Conservation (phyloP, 2,113 vertebrate species). For the Perca flavescens region DNA sequence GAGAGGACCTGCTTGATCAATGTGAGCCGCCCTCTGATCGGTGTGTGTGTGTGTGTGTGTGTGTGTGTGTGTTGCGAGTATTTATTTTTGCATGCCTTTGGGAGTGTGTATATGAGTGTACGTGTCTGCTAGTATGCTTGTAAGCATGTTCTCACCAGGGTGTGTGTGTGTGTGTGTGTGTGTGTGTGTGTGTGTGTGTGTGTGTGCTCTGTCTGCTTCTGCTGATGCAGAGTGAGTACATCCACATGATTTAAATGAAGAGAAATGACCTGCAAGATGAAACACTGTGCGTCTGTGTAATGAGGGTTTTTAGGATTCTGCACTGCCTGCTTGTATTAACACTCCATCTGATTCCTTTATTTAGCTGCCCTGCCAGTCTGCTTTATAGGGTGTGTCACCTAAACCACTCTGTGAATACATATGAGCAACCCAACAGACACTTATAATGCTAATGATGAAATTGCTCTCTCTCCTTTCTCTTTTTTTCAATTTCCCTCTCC, state of each 20-base stretch:
- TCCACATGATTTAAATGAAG: conserved; percentile 87
- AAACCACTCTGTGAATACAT: conserved; percentile 61
- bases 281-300: conserved; percentile 69
- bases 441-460: conserved; percentile 69
- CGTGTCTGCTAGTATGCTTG: not conserved
- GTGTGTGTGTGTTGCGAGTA: conserved; percentile 12
- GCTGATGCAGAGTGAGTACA: conserved; percentile 65
- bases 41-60: conserved; percentile 38
- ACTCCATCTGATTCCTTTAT: conserved; percentile 71
- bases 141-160: not conserved
- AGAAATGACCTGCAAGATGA: conserved; percentile 80
- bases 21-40: conserved; percentile 86
- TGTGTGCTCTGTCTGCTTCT: not conserved
- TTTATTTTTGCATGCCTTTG: conserved; percentile 39
- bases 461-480: conserved; percentile 29
- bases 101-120: not conserved
- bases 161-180: conserved; percentile 8
- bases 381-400: conserved; percentile 60
- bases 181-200: conserved; percentile 10
- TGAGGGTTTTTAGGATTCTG: conserved; percentile 68
- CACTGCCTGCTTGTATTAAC: conserved; percentile 64
- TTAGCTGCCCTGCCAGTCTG: conserved; percentile 68
- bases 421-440: conserved; percentile 54
- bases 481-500: conserved; percentile 19
- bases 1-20: conserved; percentile 84